A percentile compares a stretch with the other conserved stretches of the same genome.
Evolutionary conservation across 2,888 invertebrate species (phyloP).

Genomic region (Falcaria lacertinaria): DNA sequence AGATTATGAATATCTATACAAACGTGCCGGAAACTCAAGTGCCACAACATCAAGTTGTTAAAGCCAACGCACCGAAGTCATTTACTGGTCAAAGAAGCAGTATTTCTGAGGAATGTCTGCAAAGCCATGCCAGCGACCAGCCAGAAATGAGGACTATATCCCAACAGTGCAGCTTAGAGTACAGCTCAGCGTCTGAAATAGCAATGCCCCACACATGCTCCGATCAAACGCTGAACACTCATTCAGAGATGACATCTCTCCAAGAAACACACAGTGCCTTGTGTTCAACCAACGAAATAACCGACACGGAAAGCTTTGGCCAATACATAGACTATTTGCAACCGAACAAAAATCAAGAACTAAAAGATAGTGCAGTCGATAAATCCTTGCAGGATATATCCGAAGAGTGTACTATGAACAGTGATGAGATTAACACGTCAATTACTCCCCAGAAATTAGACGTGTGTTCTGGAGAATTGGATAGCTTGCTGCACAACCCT

Average conservation of each 20-base stretch:
- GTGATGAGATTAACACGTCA: slow-evolving; percentile 58
- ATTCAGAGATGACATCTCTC: slow-evolving; percentile 68
- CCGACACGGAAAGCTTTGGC: slow-evolving; percentile 74
- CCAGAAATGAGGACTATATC: slow-evolving; percentile 83
- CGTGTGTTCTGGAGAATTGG: slow-evolving; percentile 42
- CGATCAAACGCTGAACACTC: slow-evolving; percentile 72
- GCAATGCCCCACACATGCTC: slow-evolving; percentile 75
- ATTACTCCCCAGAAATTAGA: slow-evolving; percentile 52
- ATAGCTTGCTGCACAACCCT: slow-evolving; percentile 50
- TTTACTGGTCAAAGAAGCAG: slow-evolving; percentile 60
- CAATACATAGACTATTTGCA: slow-evolving; percentile 72
- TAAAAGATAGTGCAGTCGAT: slow-evolving; percentile 47
- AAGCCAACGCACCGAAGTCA: slow-evolving; percentile 51
- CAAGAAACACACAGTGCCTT: slow-evolving; percentile 73
- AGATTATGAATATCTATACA: slow-evolving; percentile 81
- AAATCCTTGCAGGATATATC: slow-evolving; percentile 71
- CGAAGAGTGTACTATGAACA: slow-evolving; percentile 70
- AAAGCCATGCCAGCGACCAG: slow-evolving; percentile 59
- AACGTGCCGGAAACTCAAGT: slow-evolving; percentile 82
- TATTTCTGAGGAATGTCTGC: slow-evolving; percentile 68
- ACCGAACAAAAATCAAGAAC: slow-evolving; percentile 52
- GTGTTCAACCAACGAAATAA: slow-evolving; percentile 73
- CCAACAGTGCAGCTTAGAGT: slow-evolving; percentile 85
- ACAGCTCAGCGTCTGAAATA: slow-evolving; percentile 81
- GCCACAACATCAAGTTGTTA: slow-evolving; percentile 79